These are phyloP conservation scores for Umimayanthus kanabou DNA, from an alignment of 92 coral and sea anemone species.

Conservation along the genomic window DNA sequence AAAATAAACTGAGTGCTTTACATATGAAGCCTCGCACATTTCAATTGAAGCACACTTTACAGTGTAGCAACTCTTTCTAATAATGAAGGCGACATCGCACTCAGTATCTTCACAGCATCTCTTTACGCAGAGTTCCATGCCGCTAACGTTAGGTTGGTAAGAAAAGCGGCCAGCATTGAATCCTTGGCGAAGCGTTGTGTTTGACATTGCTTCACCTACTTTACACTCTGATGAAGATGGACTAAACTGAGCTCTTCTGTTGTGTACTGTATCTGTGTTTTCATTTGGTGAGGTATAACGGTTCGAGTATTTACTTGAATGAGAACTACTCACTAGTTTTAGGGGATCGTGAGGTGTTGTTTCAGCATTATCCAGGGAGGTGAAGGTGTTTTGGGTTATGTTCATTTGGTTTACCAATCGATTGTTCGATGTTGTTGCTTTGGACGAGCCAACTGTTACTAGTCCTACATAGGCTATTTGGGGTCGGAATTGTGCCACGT, in stretches of 20 bases:
- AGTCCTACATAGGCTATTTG: constrained; percentile 47
- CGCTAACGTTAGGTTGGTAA: constrained; percentile 9
- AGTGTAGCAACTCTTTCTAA: constrained; percentile 42
- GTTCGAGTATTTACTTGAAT: background rate
- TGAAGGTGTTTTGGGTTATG: background rate
- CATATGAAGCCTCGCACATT: constrained; percentile 34
- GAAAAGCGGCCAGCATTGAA: constrained; percentile 16
- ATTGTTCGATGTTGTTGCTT: background rate
- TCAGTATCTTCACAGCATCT: constrained; percentile 34
- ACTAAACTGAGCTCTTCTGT: background rate
- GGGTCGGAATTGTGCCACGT: constrained; percentile 51
- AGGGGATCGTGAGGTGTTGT: background rate
- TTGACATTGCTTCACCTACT: constrained; percentile 7
- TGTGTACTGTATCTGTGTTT: background rate
- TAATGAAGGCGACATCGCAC: constrained; percentile 56
- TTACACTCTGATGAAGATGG: background rate
- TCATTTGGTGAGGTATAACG: background rate
- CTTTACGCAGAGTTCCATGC: constrained; percentile 33
- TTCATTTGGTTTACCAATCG: background rate
- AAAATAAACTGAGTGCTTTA: constrained; percentile 11
- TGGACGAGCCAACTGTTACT: constrained; percentile 23
- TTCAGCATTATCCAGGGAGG: background rate
- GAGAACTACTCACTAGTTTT: background rate
- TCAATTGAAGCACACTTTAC: constrained; percentile 41
- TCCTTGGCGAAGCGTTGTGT: constrained; percentile 22